Evolutionary conservation across 2,888 invertebrate genomes (phyloP), one percentile per base, ranked within the genome.

Genomic region (Pollenia griseotomentosa): DNA sequence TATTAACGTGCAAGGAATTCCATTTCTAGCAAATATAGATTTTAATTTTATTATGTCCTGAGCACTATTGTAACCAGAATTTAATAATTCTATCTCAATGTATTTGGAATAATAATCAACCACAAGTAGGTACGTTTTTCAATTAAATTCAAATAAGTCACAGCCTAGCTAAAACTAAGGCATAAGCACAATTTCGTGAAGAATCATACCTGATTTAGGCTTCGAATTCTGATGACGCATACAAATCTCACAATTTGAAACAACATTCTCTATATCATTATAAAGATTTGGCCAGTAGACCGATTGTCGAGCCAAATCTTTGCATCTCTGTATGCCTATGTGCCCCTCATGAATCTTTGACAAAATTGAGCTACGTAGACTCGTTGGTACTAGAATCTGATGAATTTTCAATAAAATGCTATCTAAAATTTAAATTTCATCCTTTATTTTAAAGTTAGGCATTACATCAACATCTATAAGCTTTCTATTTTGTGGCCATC

Each of bases 101-200:
- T 44, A 44, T 44, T 44, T 44, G 11, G 44, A 44, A 44, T 44
- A 44, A 44, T 44, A 44, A 44, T 87, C 11, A 59, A 16, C 11
- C 85, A 73, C 87, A 89, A 10, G 65, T 68, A 7, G 48, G 75
- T 53, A 44, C 10, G 40, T 68, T 42, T 63, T 53, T 6, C 16
- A 1, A n/a, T 53, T 53, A 53, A n/a, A 53, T 53, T 53, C 53
- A 53, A 53, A 53, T 53, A 53, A 53, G 16, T 53, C n/a, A 16
- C 53, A 53, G 16, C 53, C 53, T 16, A 53, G 53, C 16, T 14
- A 3, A 16, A 53, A 14, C 53, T 6, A 53, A n/a, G 53, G 53
- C 53, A 53, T n/a, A 53, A n/a, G n/a, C 14, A 53, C 53, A 14
- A 14, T 53, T 53, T 53, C 53, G 12, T 53, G 53, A 12, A 6